Percentiles rank a stretch among this genome's conserved stretches.
Evolutionary conservation across 2,113 vertebrate species (phyloP).

Genomic region (Bufo gargarizans): DNA sequence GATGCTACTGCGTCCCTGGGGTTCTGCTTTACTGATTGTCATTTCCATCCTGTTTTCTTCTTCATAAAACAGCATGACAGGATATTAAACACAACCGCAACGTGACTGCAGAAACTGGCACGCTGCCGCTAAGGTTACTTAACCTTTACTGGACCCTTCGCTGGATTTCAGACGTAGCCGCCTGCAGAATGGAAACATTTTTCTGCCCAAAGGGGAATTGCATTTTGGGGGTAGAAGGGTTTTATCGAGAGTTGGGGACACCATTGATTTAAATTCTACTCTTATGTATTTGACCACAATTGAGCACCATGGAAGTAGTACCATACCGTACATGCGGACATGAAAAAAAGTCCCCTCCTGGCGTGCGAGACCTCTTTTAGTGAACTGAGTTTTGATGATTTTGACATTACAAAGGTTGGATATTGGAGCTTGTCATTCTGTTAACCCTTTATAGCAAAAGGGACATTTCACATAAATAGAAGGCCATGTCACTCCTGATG

Average conservation of each 20-base stretch:
- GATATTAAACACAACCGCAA: constrained; percentile 51
- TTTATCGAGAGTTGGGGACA: not conserved
- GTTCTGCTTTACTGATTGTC: constrained; percentile 48
- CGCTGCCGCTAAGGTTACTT: constrained; percentile 34
- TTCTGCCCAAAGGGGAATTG: not conserved
- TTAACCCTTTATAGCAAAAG: too few relatives aligned
- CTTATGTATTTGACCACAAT: too few relatives aligned
- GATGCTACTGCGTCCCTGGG: constrained; percentile 30
- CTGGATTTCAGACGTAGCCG: not conserved
- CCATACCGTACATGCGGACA: too few relatives aligned
- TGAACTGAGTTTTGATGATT: too few relatives aligned
- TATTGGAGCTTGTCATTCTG: too few relatives aligned
- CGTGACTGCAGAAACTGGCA: constrained; percentile 29
- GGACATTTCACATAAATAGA: too few relatives aligned
- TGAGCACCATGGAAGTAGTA: too few relatives aligned
- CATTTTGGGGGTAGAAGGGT: not conserved
- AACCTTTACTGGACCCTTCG: constrained; percentile 27
- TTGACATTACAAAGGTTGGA: too few relatives aligned
- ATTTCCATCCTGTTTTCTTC: constrained; percentile 50
- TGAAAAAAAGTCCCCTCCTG: too few relatives aligned
- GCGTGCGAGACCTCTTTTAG: too few relatives aligned
- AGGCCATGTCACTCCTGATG: too few relatives aligned
- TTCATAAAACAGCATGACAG: constrained; percentile 54
- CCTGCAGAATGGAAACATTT: not conserved
- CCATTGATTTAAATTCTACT: not conserved